Conservation (phyloP, 2,113 vertebrate species). For the Haliaeetus leucogaster region DNA sequence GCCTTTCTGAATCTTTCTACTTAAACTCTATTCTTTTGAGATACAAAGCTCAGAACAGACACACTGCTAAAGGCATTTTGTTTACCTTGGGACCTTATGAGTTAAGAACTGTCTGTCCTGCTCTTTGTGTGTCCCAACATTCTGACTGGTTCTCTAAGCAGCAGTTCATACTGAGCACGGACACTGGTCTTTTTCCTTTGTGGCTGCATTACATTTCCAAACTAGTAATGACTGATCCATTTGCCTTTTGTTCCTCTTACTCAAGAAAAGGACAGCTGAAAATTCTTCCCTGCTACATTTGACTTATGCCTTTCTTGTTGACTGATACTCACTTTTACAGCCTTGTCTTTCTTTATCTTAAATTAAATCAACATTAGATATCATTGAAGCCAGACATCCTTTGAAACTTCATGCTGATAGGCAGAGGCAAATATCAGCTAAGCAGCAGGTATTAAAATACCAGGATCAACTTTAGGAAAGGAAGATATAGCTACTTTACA, state of each 20-base stretch:
- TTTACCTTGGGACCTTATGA: background rate
- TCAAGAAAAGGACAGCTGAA: background rate
- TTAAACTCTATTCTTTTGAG: background rate
- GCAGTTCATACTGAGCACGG: background rate
- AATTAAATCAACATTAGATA: constrained; percentile 21
- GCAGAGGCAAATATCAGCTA: background rate
- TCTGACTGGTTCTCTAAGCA: background rate
- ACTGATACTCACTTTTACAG: background rate
- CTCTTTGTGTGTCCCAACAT: background rate
- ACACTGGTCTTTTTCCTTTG: background rate
- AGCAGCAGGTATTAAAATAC: background rate
- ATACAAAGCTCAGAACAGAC: background rate
- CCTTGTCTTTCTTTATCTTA: background rate
- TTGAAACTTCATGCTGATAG: background rate
- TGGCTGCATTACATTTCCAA: background rate
- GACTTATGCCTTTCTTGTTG: background rate
- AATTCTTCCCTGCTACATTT: background rate
- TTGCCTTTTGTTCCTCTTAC: background rate
- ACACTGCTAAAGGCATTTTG: background rate
- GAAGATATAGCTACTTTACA: background rate
- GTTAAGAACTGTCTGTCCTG: background rate
- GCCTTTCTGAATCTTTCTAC: background rate
- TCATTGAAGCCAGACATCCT: background rate
- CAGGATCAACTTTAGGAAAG: background rate
- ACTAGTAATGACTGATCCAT: background rate